These are phyloP conservation scores for Tribolium madens DNA, from an alignment of 1,140 invertebrate genomes.

Conservation along the genomic window DNA sequence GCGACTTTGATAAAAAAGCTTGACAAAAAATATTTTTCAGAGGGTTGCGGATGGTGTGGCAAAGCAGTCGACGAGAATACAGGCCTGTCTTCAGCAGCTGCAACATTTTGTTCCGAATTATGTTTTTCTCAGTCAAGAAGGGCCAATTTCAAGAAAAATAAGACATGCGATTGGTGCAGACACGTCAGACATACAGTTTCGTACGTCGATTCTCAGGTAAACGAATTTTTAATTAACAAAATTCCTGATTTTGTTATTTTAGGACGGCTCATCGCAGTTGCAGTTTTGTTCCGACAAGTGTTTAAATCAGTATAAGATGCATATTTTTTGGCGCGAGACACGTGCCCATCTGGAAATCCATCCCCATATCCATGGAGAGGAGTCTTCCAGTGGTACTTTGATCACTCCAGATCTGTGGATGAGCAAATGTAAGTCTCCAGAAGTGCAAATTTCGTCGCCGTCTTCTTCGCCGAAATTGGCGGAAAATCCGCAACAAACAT, in stretches of 20 bases:
- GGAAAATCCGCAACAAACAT: slow-evolving; percentile 51
- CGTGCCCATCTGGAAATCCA: slow-evolving; percentile 89
- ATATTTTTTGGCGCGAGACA: slow-evolving; percentile 92
- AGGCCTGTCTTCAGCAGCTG: slow-evolving; percentile 68
- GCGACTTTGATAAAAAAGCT: background rate
- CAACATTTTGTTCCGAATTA: slow-evolving; percentile 85
- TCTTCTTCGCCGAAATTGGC: slow-evolving; percentile 59
- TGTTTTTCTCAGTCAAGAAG: slow-evolving; percentile 90
- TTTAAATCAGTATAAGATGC: slow-evolving; percentile 95
- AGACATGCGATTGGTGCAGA: slow-evolving; percentile 94
- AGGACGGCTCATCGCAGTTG: slow-evolving; percentile 82
- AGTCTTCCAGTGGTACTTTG: slow-evolving; percentile 67
- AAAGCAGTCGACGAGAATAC: slow-evolving; percentile 60
- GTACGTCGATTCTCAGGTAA: slow-evolving; percentile 87
- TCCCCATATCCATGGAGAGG: slow-evolving; percentile 72
- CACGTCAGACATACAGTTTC: slow-evolving; percentile 92
- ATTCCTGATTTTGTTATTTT: slow-evolving; percentile 55
- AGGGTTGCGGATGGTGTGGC: slow-evolving; percentile 63
- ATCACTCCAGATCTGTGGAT: slow-evolving; percentile 92
- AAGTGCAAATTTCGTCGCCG: slow-evolving; percentile 68
- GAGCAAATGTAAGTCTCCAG: slow-evolving; percentile 79
- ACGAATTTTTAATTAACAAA: slow-evolving; percentile 2
- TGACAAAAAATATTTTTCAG: slow-evolving; percentile 52
- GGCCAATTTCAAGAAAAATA: slow-evolving; percentile 90
- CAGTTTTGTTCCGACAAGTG: slow-evolving; percentile 92